Evolutionary conservation across 2,888 invertebrate species (phyloP).

Genomic region (Reticulitermes lucifugus): DNA sequence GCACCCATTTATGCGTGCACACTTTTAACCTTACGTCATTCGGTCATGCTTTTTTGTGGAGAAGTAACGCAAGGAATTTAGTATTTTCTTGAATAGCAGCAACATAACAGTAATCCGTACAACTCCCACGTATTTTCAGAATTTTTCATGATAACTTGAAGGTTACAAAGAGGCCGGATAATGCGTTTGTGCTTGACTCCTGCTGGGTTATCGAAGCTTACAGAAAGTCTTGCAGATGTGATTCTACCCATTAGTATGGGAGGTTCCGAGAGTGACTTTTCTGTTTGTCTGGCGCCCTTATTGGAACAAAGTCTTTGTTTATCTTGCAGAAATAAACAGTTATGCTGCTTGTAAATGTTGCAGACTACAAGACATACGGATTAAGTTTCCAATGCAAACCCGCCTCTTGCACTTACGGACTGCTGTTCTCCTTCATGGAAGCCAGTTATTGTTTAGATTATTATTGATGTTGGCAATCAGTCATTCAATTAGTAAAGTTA

Average conservation of each 20-base stretch:
- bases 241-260: too few species aligned
- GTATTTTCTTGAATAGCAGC: not conserved
- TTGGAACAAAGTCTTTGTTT: too few species aligned
- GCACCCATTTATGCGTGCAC: constrained; percentile 5
- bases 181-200: too few species aligned
- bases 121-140: not conserved
- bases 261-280: too few species aligned
- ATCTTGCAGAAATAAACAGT: too few species aligned
- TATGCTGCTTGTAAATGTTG: too few species aligned
- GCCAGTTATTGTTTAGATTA: constrained; percentile 38
- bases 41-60: constrained; percentile 33
- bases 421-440: constrained; percentile 36
- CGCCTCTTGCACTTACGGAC: constrained; percentile 5
- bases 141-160: not conserved
- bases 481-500: constrained; percentile 32
- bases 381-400: constrained; percentile 49
- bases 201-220: too few species aligned
- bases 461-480: constrained; percentile 41
- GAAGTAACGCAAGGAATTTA: constrained; percentile 38
- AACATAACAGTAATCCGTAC: constrained; percentile 20
- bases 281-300: too few species aligned
- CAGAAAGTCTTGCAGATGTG: too few species aligned
- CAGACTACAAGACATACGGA: too few species aligned
- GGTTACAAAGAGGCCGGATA: not conserved
- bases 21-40: constrained; percentile 35